A percentile compares a stretch with the other conserved stretches of the same genome.
Conservation (phyloP, 2,888 invertebrate species). For the Julus scandinavius region DNA sequence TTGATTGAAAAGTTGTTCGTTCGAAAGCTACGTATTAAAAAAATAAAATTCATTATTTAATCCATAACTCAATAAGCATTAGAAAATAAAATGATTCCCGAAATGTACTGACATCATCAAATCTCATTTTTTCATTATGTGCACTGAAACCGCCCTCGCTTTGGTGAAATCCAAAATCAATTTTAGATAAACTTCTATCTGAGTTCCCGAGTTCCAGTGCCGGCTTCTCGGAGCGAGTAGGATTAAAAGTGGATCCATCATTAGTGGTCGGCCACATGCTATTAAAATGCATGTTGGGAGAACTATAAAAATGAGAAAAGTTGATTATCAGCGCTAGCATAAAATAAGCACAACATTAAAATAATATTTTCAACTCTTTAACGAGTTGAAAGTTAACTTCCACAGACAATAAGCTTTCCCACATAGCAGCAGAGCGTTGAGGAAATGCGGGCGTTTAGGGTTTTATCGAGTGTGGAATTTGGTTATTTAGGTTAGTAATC, state of each 20-base stretch:
- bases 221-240: not conserved
- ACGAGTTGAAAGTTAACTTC: too few relatives aligned
- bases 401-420: too few relatives aligned
- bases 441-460: too few relatives aligned
- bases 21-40: not conserved
- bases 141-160: not conserved
- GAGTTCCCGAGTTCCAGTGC: not conserved
- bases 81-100: not conserved
- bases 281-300: not conserved
- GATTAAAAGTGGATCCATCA: not conserved
- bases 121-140: not conserved
- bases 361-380: too few relatives aligned
- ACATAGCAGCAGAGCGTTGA: too few relatives aligned
- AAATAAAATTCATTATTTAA: not conserved
- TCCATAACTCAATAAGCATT: not conserved
- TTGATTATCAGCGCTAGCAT: too few relatives aligned
- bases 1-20: not conserved
- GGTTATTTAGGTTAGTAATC: too few relatives aligned
- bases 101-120: not conserved
- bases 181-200: constrained; percentile 33
- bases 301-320: not conserved
- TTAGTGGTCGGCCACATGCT: constrained; percentile 12
- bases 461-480: too few relatives aligned
- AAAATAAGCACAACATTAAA: too few relatives aligned
- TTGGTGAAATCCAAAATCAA: not conserved